phyloP scores from a whole-genome alignment of 2,797 vertebrate species.

The Parotocinclus haroldoi region DNA sequence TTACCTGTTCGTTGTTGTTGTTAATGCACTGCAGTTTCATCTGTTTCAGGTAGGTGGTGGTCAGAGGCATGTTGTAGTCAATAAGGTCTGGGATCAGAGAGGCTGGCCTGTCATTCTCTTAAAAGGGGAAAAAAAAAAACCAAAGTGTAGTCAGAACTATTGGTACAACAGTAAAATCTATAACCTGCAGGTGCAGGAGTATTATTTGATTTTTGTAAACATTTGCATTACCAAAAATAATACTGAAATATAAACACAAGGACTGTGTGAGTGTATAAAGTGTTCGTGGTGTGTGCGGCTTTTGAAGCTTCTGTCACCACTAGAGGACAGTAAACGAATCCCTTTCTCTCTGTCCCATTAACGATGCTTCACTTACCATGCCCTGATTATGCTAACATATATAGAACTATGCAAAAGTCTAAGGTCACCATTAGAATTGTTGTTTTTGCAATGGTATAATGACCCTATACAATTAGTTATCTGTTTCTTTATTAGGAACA shows the following conservation, averaged over 20 bases:
- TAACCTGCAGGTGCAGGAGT: background rate
- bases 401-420: slow-evolving; percentile 4
- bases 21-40: slow-evolving; percentile 97
- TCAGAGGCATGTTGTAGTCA: slow-evolving; percentile 98
- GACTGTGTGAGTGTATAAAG: too few species aligned
- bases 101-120: slow-evolving; percentile 90
- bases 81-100: slow-evolving; percentile 93
- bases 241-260: background rate
- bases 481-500: too few species aligned
- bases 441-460: too few species aligned
- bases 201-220: background rate
- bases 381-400: slow-evolving; percentile 14
- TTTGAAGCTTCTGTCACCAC: slow-evolving; percentile 37
- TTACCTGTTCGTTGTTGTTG: slow-evolving; percentile 85
- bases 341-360: slow-evolving; percentile 24
- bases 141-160: background rate
- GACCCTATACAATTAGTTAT: too few species aligned
- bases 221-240: too few species aligned
- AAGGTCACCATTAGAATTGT: too few species aligned
- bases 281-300: too few species aligned
- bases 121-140: slow-evolving; percentile 3
- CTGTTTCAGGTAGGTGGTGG: slow-evolving; percentile 96
- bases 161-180: too few species aligned
- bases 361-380: slow-evolving; percentile 23
- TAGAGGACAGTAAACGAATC: slow-evolving; percentile 51